Percentiles rank a stretch among this genome's conserved stretches.
Evolutionary conservation across 1,140 invertebrate species (phyloP).

Genomic region (Drosophila rufa): DNA sequence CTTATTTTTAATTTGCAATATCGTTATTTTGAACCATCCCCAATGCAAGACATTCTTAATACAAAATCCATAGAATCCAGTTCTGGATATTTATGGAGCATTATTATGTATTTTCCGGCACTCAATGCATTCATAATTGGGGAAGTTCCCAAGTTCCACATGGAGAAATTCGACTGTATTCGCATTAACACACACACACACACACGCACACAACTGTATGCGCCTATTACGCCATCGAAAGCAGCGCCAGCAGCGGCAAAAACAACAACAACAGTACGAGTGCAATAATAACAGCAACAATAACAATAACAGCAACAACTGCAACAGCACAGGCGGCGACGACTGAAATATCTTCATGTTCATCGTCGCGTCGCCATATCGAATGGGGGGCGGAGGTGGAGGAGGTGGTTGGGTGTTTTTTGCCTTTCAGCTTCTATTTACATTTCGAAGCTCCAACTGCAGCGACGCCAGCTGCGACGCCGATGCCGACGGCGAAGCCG

Average conservation of each 20-base stretch:
- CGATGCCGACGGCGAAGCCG: constrained; percentile 20
- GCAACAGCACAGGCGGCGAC: constrained; percentile 51
- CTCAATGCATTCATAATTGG: constrained; percentile 11
- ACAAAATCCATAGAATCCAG: background rate
- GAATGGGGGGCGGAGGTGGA: constrained; percentile 12
- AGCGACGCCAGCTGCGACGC: constrained; percentile 39
- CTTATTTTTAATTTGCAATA: too few relatives aligned
- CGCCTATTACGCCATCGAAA: constrained; percentile 72
- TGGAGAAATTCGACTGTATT: constrained; percentile 22
- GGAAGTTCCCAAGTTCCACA: constrained; percentile 11
- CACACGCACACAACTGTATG: constrained; percentile 17
- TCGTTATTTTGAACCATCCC: background rate
- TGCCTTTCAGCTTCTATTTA: constrained; percentile 59
- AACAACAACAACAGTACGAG: constrained; percentile 11
- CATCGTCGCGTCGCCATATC: constrained; percentile 62
- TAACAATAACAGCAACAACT: constrained; percentile 11
- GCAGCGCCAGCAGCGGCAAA: constrained; percentile 34
- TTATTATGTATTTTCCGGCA: background rate
- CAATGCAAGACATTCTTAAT: background rate
- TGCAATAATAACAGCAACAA: constrained; percentile 20
- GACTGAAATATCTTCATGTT: constrained; percentile 69
- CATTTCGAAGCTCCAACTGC: constrained; percentile 57
- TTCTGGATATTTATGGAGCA: background rate
- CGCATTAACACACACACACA: constrained; percentile 35
- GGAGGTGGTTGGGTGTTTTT: constrained; percentile 20